phyloP scores from a whole-genome alignment of 2,113 vertebrate species.

The Callopanchax toddi region DNA sequence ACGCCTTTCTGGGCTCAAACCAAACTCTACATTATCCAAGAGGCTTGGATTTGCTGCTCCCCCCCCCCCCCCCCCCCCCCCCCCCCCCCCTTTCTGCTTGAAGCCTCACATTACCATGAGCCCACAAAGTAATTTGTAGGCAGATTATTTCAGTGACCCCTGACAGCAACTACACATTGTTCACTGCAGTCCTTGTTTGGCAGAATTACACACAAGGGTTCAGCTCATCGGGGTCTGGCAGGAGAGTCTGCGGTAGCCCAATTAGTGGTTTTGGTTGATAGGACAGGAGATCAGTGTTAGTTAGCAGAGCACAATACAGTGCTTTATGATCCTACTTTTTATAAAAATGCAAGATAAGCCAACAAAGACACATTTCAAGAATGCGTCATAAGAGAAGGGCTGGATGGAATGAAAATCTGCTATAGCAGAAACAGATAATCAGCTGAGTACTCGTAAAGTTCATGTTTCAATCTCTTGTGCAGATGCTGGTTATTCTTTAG shows the following conservation, averaged over 20 bases:
- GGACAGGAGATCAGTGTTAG: constrained; percentile 38
- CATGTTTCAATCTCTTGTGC: constrained; percentile 42
- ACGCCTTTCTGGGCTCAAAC: constrained; percentile 61
- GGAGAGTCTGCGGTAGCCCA: constrained; percentile 30
- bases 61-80: constrained; percentile 15
- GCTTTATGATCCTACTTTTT: constrained; percentile 31
- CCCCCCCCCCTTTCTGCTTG: constrained; percentile 1
- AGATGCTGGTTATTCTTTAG: constrained; percentile 39
- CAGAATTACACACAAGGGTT: constrained; percentile 42
- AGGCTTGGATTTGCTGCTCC: constrained; percentile 37
- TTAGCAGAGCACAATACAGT: constrained; percentile 43
- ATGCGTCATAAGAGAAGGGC: background rate
- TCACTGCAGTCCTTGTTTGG: constrained; percentile 53
- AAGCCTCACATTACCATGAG: constrained; percentile 64
- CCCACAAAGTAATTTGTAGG: constrained; percentile 69
- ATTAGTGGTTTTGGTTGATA: constrained; percentile 70
- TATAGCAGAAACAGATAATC: constrained; percentile 36
- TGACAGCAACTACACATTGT: constrained; percentile 61
- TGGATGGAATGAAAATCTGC: constrained; percentile 17
- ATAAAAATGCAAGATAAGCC: constrained; percentile 7
- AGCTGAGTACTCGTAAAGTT: constrained; percentile 17
- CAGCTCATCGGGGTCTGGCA: constrained; percentile 36
- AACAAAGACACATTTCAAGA: constrained; percentile 13
- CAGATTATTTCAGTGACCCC: constrained; percentile 69
- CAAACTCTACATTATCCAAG: constrained; percentile 56